Evolutionary conservation across 2,888 invertebrate genomes (phyloP), one percentile per base, ranked within the genome.

Genomic region (Theodoxus fluviatilis): DNA sequence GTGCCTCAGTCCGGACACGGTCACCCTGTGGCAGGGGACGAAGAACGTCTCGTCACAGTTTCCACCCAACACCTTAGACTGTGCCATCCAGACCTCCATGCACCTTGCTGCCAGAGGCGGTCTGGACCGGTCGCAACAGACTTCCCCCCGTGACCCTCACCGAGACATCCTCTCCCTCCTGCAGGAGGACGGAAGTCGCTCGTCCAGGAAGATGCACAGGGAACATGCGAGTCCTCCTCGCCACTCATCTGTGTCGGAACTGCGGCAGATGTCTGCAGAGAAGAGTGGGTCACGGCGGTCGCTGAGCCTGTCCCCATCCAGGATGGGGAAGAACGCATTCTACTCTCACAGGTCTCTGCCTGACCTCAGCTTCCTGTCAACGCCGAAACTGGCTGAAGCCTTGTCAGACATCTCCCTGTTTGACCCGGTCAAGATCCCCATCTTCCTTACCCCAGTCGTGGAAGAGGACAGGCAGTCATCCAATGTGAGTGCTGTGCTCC

Each of bases 1-100:
- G 1, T 65, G 76, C 6, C 76, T 82, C 25, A 81, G 81, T 6
- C 81, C 82, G 1, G 78, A 80, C 25, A 81, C 82, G 22, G 78
- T 83, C 0, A 81, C 79, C 3, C 72, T 81, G n/a, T 83, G 82
- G 82, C 76, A 80, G 43, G 83, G 83, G 6, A 83, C 82, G 6
- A 83, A 80, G 73, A 82, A 81, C 66, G 81, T 83, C 65, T 79
- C 80, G 0, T 77, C 81, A 6, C 83, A 83, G 75, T 83, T 83
- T 68, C 83, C 83, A 15, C 82, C 82, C n/a, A 76, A 76, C 61
- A 81, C 82, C 7, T 77, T 77, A 68, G 83, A 83, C 71, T 82
- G 79, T 78, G 79, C 78, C 4, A 78, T 82, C 47, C 83, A 83
- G 73, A 81, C 83, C 1, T 76, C 78, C 12, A 61, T 76, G 35